phyloP scores from a whole-genome alignment of 1,140 invertebrate genomes.

The Drosophila pandora region DNA sequence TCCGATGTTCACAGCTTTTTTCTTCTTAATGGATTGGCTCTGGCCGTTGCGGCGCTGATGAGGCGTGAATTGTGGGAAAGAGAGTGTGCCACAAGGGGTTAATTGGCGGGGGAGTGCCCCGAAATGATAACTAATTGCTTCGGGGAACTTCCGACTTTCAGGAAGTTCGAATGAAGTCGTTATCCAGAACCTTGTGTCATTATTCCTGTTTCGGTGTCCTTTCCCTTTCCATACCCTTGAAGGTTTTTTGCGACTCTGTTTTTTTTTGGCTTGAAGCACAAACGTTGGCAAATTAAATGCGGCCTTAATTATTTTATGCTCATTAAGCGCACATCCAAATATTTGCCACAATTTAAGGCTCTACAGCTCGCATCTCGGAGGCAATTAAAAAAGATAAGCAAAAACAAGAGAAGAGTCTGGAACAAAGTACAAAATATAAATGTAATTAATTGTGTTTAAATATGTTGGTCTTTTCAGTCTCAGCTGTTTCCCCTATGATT shows the following conservation, averaged over 20 bases:
- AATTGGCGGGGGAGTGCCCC: constrained; percentile 38
- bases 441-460: constrained; percentile 79
- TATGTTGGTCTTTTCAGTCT: constrained; percentile 39
- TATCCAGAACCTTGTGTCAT: constrained; percentile 13
- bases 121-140: constrained; percentile 35
- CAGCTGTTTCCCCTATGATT: constrained; percentile 22
- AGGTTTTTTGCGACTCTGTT: constrained; percentile 2
- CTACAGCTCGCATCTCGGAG: constrained; percentile 47
- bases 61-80: constrained; percentile 47
- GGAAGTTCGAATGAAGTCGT: constrained; percentile 44
- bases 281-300: constrained; percentile 66
- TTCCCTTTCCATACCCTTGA: constrained; percentile 55
- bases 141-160: constrained; percentile 10
- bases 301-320: constrained; percentile 79
- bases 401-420: constrained; percentile 27
- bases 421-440: constrained; percentile 56
- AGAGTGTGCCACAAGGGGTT: constrained; percentile 39
- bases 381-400: constrained; percentile 55
- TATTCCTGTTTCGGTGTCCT: constrained; percentile 45
- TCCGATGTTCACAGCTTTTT: constrained; percentile 15
- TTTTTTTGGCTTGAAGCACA: constrained; percentile 29
- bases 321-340: constrained; percentile 60
- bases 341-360: constrained; percentile 60
- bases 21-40: constrained; percentile 69
- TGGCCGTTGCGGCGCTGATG: constrained; percentile 34